phyloP scores from a whole-genome alignment of 2,113 vertebrate species.

The Alaudala cheleensis region DNA sequence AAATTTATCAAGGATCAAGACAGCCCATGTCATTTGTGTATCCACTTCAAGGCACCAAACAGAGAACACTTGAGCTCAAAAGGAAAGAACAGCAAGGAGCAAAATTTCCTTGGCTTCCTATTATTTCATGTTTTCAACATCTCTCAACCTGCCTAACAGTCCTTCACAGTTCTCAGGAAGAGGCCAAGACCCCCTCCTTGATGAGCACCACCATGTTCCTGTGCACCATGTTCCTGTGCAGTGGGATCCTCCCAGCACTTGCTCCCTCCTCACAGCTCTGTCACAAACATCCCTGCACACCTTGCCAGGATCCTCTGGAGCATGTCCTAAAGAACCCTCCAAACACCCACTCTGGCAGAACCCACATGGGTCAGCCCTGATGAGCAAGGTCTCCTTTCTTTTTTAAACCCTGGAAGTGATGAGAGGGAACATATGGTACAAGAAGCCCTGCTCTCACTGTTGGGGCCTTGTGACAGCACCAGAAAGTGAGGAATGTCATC shows the following conservation, averaged over 20 bases:
- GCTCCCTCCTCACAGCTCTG: neutral
- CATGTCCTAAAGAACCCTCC: accelerated
- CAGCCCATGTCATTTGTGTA: neutral
- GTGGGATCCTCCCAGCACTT: neutral
- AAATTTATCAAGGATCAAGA: neutral
- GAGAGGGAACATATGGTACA: neutral
- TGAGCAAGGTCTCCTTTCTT: neutral
- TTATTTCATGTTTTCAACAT: neutral
- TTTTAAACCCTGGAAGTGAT: neutral
- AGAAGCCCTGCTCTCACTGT: neutral
- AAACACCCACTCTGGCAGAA: neutral
- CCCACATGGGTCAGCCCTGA: neutral
- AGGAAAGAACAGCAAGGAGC: neutral
- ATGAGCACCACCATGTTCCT: neutral
- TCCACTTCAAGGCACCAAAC: neutral
- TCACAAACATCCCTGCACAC: neutral
- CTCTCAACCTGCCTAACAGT: neutral
- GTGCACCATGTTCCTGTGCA: neutral
- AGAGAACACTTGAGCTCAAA: neutral
- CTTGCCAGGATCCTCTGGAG: accelerated
- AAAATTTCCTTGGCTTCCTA: neutral
- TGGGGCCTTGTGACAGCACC: neutral
- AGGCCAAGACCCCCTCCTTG: neutral
- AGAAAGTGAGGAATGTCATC: neutral
- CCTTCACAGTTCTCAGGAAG: neutral